Evolutionary conservation across 2,113 vertebrate species (phyloP).

Genomic region (Protobothrops mucrosquamatus): DNA sequence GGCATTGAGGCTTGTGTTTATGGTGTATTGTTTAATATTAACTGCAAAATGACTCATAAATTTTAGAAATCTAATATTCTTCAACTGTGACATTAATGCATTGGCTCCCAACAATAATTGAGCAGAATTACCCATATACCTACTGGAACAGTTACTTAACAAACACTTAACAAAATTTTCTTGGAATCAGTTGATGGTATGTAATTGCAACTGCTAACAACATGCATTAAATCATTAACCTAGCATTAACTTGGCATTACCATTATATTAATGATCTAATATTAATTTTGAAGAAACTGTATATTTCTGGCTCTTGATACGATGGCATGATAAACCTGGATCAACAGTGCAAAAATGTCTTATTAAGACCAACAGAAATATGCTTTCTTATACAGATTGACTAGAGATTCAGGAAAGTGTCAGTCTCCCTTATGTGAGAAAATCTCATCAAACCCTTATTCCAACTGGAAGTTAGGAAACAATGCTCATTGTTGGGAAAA

Average conservation of each 20-base stretch:
- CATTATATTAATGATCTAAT: background rate
- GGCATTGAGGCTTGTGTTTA: background rate
- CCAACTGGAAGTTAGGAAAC: background rate
- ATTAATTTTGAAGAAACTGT: background rate
- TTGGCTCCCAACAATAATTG: background rate
- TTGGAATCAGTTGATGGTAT: background rate
- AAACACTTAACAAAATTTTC: background rate
- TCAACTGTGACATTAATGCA: background rate
- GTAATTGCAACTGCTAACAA: background rate
- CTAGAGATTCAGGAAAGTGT: background rate
- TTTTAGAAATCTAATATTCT: background rate
- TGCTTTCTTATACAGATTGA: background rate
- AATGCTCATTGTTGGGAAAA: conserved; percentile 21
- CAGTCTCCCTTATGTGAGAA: background rate
- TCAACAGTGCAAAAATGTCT: background rate
- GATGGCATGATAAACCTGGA: background rate
- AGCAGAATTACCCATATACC: background rate
- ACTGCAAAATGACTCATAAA: background rate
- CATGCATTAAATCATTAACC: background rate
- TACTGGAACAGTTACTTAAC: background rate
- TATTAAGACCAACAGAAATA: background rate
- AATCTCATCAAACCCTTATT: background rate
- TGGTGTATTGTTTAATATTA: background rate
- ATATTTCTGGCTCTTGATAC: background rate
- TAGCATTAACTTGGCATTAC: background rate